A percentile compares a stretch with the other conserved stretches of the same genome.
Evolutionary conservation across 2,113 vertebrate genomes (phyloP).

Genomic region (Xenopus laevis): DNA sequence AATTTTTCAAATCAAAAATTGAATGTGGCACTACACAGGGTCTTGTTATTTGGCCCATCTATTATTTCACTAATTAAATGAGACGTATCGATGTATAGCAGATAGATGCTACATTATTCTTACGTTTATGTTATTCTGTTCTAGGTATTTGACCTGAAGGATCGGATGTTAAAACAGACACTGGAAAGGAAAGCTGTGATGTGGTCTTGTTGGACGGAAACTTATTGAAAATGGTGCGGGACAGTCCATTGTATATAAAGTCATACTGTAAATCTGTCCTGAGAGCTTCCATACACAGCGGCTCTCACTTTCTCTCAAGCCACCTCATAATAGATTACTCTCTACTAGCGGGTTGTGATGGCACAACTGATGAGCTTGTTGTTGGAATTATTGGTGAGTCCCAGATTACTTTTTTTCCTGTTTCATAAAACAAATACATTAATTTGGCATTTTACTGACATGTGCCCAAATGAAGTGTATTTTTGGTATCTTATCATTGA

Average conservation of each 20-base stretch:
- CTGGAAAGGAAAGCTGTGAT: slow-evolving; percentile 94
- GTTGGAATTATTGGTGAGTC: slow-evolving; percentile 93
- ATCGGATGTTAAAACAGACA: slow-evolving; percentile 97
- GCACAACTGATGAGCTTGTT: slow-evolving; percentile 85
- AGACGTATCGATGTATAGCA: too few relatives aligned
- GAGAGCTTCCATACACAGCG: slow-evolving; percentile 90
- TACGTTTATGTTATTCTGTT: slow-evolving; percentile 7
- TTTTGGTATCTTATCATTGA: too few relatives aligned
- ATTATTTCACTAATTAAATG: too few relatives aligned
- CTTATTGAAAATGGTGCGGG: slow-evolving; percentile 91
- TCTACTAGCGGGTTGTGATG: slow-evolving; percentile 91
- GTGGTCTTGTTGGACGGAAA: slow-evolving; percentile 96
- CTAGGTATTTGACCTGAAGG: slow-evolving; percentile 96
- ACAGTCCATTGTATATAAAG: slow-evolving; percentile 94
- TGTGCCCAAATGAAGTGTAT: too few relatives aligned
- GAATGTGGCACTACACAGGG: too few relatives aligned
- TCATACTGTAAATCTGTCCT: slow-evolving; percentile 95
- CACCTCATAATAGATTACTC: slow-evolving; percentile 98
- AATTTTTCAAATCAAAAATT: too few relatives aligned
- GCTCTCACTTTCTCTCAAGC: slow-evolving; percentile 94
- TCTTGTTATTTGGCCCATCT: too few relatives aligned
- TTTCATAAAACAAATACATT: too few relatives aligned
- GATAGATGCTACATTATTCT: too few relatives aligned
- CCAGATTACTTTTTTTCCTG: background rate
- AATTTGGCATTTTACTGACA: too few relatives aligned